These are phyloP conservation scores for Cenopis cana DNA, from an alignment of 2,888 invertebrate genomes.

Conservation along the genomic window DNA sequence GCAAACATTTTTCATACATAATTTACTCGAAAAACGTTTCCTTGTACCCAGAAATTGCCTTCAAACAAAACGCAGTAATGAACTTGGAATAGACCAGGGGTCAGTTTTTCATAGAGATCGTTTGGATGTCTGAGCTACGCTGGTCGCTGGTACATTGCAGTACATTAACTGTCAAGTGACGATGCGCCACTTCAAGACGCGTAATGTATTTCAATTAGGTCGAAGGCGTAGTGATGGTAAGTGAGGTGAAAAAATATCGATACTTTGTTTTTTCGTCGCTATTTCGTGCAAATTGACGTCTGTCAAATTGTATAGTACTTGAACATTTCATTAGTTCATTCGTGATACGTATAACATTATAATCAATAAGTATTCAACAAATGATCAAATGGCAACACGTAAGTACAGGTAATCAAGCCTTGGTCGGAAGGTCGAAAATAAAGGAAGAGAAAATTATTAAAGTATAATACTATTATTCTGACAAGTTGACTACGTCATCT, in stretches of 20 bases:
- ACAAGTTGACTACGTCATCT: background rate
- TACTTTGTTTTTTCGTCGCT: background rate
- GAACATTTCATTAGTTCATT: no score
- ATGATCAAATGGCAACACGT: no score
- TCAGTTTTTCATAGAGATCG: background rate
- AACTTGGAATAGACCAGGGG: conserved; percentile 18
- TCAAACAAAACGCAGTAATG: conserved; percentile 41
- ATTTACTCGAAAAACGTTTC: conserved; percentile 37
- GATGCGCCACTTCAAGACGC: conserved; percentile 51
- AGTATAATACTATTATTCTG: background rate
- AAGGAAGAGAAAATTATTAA: no score
- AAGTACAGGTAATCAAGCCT: no score
- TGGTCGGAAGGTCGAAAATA: no score
- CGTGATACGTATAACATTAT: no score
- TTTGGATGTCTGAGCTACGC: conserved; percentile 12
- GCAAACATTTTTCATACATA: conserved; percentile 38
- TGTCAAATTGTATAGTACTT: no score
- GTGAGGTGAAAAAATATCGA: conserved; percentile 8
- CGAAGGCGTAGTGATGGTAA: conserved; percentile 47
- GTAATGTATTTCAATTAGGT: conserved; percentile 69
- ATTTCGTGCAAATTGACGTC: no score
- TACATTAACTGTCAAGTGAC: conserved; percentile 47
- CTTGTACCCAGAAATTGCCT: conserved; percentile 30
- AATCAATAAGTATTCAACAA: no score
- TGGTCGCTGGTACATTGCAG: conserved; percentile 24